Evolutionary conservation across 2,888 invertebrate genomes (phyloP), one percentile per base, ranked within the genome.

Genomic region (Patella pellucida): DNA sequence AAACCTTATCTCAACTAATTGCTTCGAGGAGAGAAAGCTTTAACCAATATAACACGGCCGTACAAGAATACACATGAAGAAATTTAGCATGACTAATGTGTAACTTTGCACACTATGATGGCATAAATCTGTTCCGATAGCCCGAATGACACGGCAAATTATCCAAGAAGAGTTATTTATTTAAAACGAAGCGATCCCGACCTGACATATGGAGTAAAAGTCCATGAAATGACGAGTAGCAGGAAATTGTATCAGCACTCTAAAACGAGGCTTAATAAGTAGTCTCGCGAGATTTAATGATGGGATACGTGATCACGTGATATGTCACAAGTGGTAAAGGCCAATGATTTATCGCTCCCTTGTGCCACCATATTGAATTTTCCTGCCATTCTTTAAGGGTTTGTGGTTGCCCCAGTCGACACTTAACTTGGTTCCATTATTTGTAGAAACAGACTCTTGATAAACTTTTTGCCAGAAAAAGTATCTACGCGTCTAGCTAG

Each of bases 201-300:
- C 67, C 69, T 74, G 74, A 74, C 74, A 74, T 74, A 70, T 74
- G 70, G 70, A 54, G 41, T 51, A 71, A 74, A 70, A 74, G 69
- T 62, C 70, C 74, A 69, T 62, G 74, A 51, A 74, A 74, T 62
- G 70, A 70, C 70, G 69, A 74, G 70, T 67, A 56, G 74, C 54
- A 71, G 23, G 75, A 76, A 77, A 79, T 74, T 75, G 78, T 78
- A 77, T 77, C 78, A 73, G 54, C 74, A 75, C 76, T 56, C 69
- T 56, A 79, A 81, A 81, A 81, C 78, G 78, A 73, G 81, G 77
- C 78, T 78, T 81, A 79, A 81, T 81, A 81, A 81, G 81, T 77
- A 77, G 75, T 77, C 79, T 79, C 78, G 74, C 69, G 75, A 79
- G 81, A 79, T 79, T 78, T 79, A 81, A 81, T 81, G 81, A 78